These are phyloP conservation scores for Ctenopoma multispine DNA, from an alignment of 2,797 vertebrate species.

Conservation along the genomic window DNA sequence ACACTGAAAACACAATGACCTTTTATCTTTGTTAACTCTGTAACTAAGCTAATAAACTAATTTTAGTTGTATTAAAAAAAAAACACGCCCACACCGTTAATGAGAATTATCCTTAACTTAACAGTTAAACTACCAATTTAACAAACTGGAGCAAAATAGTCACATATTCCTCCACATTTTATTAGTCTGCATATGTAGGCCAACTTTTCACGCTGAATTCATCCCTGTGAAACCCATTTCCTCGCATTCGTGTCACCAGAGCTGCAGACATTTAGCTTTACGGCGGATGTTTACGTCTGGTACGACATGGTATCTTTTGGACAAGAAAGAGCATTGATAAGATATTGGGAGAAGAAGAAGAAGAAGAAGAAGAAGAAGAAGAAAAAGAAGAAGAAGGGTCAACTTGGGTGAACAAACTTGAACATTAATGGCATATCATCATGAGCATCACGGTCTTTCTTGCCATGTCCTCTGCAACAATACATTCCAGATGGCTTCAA, in stretches of 20 bases:
- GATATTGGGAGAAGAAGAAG: constrained; percentile 19
- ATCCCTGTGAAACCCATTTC: constrained; percentile 50
- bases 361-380: not conserved
- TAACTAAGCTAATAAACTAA: not conserved
- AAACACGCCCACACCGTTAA: not conserved
- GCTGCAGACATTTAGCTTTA: constrained; percentile 6
- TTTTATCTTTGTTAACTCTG: not conserved
- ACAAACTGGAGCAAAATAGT: constrained; percentile 28
- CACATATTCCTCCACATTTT: constrained; percentile 7
- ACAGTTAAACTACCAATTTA: constrained; percentile 40
- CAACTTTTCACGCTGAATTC: constrained; percentile 35
- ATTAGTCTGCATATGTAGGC: constrained; percentile 28
- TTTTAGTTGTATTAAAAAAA: not conserved
- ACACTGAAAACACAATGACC: constrained; percentile 8
- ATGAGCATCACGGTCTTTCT: constrained; percentile 20
- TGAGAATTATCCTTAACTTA: not conserved
- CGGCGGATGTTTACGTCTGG: not conserved
- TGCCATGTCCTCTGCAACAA: constrained; percentile 42
- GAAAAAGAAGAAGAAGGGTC: constrained; percentile 24
- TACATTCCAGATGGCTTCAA: constrained; percentile 64
- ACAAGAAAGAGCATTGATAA: not conserved
- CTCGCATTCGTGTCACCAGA: constrained; percentile 28
- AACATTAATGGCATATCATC: constrained; percentile 36
- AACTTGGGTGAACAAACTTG: constrained; percentile 39
- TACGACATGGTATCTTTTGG: not conserved